Conservation (phyloP, 1,140 invertebrate species). For the Araneus ventricosus region DNA sequence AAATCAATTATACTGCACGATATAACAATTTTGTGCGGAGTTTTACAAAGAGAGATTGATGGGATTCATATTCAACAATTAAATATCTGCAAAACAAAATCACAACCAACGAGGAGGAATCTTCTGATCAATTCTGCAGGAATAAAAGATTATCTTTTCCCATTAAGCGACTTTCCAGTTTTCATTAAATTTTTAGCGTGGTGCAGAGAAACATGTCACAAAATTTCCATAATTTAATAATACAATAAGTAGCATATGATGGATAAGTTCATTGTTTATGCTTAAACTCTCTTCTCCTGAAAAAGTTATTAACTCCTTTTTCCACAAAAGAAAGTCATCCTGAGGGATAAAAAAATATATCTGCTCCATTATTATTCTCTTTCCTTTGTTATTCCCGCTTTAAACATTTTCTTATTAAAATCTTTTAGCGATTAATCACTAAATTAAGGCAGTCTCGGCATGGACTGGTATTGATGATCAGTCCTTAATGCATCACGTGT, state of each 20-base stretch:
- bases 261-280: not conserved
- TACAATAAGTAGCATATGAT: not conserved
- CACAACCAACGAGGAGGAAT: too few species aligned
- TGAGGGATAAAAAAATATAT: not conserved
- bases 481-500: not conserved
- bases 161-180: too few species aligned
- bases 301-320: not conserved
- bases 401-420: conserved; percentile 14
- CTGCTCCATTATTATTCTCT: not conserved
- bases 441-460: not conserved
- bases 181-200: too few species aligned
- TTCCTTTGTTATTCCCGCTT: not conserved
- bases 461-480: not conserved
- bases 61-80: too few species aligned
- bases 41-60: too few species aligned
- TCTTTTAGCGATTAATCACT: not conserved
- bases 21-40: too few species aligned
- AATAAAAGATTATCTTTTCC: too few species aligned
- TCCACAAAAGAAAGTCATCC: not conserved
- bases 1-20: too few species aligned
- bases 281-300: not conserved
- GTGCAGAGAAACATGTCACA: too few species aligned
- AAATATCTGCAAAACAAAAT: too few species aligned
- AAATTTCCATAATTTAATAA: not conserved
- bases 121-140: too few species aligned